Base-by-base conservation (phyloP, 2,888 invertebrate species). In the Hedya salicella region DNA sequence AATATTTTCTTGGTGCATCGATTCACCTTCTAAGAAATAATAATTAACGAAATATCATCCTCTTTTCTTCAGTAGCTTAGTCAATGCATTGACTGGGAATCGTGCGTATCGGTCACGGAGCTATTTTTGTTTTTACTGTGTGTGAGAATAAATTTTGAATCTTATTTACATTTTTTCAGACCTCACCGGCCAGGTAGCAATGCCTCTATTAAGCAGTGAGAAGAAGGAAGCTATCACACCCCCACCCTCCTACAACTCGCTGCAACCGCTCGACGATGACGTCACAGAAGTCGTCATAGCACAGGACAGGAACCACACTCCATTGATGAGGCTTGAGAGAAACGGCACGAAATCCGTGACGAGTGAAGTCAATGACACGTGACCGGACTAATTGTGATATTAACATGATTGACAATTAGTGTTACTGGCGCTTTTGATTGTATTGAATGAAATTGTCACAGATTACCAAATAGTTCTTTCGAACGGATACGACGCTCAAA, bases 181-280 rank as follows among this genome's bases (percentile, higher is more conserved):
- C 72, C 78, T 91, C 8, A 90, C 91, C 0, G 84, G 86, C 4
- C 86, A 87, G 72, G 83, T 89, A 63, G 83, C 89, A 0, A 67
- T 91, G 65, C 79, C 86, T 1, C 57, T 83, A 13, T 68, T 89
- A 16, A 82, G 69, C 56, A 72, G 74, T 9, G 74, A 71, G 9
- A 72, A 68, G 4, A 78, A 79, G 11, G 57, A 68, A 9, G 78
- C 78, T 8, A 70, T 72, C 1, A 82, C 85, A 0, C 90, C 91
- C 0, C 90, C 90, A 0, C 91, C 91, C 0, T 85, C 86, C 3
- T 91, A 91, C 78, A 82, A 80, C 2, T 83, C 86, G 0, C 62
- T 91, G 1, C 75, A 75, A 39, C 78, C 78, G 66, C 30, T 56
- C 9, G 81, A 85, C 56, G 82, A 85, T 39, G 86, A 85, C 65